A percentile compares a stretch with the other conserved stretches of the same genome.
These are phyloP conservation scores for Scleropages formosus DNA, from an alignment of 2,797 vertebrate genomes.

Conservation along the genomic window DNA sequence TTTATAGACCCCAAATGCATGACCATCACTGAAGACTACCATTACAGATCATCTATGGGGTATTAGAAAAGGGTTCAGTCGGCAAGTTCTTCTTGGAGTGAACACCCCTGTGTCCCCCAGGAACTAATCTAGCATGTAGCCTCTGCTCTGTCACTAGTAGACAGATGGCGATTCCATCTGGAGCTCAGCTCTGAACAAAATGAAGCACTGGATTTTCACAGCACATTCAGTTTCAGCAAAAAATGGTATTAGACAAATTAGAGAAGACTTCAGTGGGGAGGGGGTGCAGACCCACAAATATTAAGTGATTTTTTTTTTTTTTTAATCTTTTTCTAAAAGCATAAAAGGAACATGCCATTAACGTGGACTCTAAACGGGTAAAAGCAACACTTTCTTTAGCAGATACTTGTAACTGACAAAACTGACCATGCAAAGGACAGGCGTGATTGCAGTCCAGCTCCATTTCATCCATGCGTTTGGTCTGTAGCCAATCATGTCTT, in stretches of 20 bases:
- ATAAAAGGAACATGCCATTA: background rate
- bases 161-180: conserved; percentile 28
- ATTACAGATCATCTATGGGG: background rate
- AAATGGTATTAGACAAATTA: background rate
- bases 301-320: background rate
- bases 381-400: background rate
- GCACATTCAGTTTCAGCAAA: background rate
- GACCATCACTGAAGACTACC: background rate
- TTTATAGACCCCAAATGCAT: background rate
- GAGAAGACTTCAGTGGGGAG: background rate
- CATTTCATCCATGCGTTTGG: conserved; percentile 98
- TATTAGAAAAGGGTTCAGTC: conserved; percentile 7
- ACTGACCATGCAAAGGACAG: conserved; percentile 84
- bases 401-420: background rate
- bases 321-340: background rate
- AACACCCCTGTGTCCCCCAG: background rate
- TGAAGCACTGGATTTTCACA: background rate
- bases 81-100: background rate
- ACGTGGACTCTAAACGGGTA: background rate
- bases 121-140: conserved; percentile 4
- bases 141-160: conserved; percentile 5
- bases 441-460: conserved; percentile 94
- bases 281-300: background rate
- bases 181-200: conserved; percentile 4
- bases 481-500: conserved; percentile 98